These are phyloP conservation scores for Gila orcuttii DNA, from an alignment of 2,113 vertebrate genomes.

Conservation along the genomic window DNA sequence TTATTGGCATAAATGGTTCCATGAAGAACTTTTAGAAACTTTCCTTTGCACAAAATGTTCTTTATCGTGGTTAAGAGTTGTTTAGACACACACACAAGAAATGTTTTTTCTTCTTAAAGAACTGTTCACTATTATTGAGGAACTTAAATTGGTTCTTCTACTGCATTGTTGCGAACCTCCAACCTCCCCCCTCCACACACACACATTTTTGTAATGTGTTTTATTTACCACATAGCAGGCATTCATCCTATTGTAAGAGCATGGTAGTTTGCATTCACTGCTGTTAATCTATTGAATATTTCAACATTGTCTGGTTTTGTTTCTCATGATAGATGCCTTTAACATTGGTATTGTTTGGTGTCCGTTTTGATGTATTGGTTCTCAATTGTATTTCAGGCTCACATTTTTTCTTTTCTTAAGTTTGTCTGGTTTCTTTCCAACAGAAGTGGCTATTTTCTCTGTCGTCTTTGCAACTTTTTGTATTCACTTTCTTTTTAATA, in stretches of 20 bases:
- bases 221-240: slow-evolving; percentile 31
- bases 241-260: background rate
- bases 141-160: background rate
- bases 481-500: slow-evolving; percentile 29
- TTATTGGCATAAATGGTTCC: background rate
- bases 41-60: background rate
- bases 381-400: background rate
- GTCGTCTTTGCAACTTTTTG: background rate
- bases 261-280: background rate
- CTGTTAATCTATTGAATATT: background rate
- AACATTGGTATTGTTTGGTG: background rate
- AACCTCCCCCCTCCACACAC: too few relatives aligned
- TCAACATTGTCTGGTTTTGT: background rate
- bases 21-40: background rate
- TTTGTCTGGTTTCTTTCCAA: background rate
- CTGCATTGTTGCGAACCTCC: background rate
- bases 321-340: background rate
- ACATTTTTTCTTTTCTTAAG: background rate
- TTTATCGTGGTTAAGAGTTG: too few relatives aligned
- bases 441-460: background rate
- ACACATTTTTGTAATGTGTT: background rate
- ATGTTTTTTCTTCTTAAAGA: too few relatives aligned
- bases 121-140: background rate
- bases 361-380: background rate
- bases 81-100: too few relatives aligned